These are phyloP conservation scores for Lineus longissimus DNA, from an alignment of 1,140 invertebrate genomes.

Conservation along the genomic window DNA sequence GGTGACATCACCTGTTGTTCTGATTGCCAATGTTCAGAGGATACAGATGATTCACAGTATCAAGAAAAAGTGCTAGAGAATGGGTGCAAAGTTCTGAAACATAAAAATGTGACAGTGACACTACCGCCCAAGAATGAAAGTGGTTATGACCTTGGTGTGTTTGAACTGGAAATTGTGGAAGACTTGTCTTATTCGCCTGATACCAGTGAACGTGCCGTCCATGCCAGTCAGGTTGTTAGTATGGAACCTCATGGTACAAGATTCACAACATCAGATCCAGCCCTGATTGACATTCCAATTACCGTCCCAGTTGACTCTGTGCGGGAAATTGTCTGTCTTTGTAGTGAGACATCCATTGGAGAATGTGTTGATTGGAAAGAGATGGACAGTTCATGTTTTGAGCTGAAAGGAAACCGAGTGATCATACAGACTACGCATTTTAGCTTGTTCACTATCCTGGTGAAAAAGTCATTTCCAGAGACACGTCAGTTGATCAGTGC, in stretches of 20 bases:
- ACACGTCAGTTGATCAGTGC: slow-evolving; percentile 7
- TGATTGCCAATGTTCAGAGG: background rate
- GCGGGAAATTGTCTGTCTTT: slow-evolving; percentile 28
- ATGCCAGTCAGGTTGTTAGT: slow-evolving; percentile 27
- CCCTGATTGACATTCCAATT: slow-evolving; percentile 27
- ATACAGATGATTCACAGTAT: background rate
- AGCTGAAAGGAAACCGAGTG: slow-evolving; percentile 18
- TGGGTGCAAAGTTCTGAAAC: slow-evolving; percentile 9
- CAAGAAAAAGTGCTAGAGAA: slow-evolving; percentile 1
- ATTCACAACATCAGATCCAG: slow-evolving; percentile 28
- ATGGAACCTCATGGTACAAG: slow-evolving; percentile 32
- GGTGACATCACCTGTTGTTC: background rate
- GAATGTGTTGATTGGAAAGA: slow-evolving; percentile 20
- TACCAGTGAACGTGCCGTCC: slow-evolving; percentile 9
- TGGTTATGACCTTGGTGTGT: slow-evolving; percentile 4
- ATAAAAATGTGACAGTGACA: slow-evolving; percentile 7
- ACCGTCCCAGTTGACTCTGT: slow-evolving; percentile 13
- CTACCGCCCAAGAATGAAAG: slow-evolving; percentile 8
- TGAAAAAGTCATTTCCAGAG: slow-evolving; percentile 24
- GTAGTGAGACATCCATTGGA: slow-evolving; percentile 21
- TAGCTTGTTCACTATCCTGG: slow-evolving; percentile 30
- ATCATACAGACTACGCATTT: slow-evolving; percentile 33
- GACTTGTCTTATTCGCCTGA: slow-evolving; percentile 15
- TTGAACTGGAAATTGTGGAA: slow-evolving; percentile 13
- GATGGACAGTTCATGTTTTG: slow-evolving; percentile 13